These are phyloP conservation scores for Uloborus diversus DNA, from an alignment of 1,140 invertebrate species.

Conservation along the genomic window DNA sequence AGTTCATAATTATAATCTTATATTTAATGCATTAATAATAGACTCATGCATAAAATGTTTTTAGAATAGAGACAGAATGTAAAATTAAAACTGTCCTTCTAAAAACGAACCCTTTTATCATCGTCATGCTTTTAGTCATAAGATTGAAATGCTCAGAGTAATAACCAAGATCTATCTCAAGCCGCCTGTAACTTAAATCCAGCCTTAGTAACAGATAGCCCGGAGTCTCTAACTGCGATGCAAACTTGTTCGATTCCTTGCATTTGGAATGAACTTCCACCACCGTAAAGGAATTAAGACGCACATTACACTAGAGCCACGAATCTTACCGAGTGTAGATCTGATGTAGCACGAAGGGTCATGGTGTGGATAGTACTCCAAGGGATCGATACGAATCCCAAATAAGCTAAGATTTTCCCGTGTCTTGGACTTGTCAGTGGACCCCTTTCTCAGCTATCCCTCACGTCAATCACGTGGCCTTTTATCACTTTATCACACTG, in stretches of 20 bases:
- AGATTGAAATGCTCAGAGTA: no score
- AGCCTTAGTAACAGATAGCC: no score
- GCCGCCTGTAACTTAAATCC: no score
- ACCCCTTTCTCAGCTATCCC: constrained; percentile 17
- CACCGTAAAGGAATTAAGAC: neutral
- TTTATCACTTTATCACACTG: constrained; percentile 29
- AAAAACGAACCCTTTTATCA: no score
- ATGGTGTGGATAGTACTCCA: neutral
- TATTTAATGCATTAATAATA: no score
- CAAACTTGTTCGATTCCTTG: neutral
- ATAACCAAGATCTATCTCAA: no score
- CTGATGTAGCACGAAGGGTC: constrained; percentile 2
- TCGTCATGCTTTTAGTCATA: no score
- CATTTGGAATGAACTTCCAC: neutral
- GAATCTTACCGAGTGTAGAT: neutral
- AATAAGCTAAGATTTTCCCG: constrained; percentile 40
- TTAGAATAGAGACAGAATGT: no score
- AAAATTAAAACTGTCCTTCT: no score
- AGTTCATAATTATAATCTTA: no score
- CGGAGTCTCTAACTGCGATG: no score
- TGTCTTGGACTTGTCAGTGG: constrained; percentile 37
- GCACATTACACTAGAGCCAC: neutral
- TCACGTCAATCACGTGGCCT: constrained; percentile 27
- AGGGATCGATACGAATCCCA: constrained; percentile 18
- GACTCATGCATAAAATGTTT: no score